phyloP scores from a whole-genome alignment of 2,113 vertebrate species.

The Perca schrenkii region DNA sequence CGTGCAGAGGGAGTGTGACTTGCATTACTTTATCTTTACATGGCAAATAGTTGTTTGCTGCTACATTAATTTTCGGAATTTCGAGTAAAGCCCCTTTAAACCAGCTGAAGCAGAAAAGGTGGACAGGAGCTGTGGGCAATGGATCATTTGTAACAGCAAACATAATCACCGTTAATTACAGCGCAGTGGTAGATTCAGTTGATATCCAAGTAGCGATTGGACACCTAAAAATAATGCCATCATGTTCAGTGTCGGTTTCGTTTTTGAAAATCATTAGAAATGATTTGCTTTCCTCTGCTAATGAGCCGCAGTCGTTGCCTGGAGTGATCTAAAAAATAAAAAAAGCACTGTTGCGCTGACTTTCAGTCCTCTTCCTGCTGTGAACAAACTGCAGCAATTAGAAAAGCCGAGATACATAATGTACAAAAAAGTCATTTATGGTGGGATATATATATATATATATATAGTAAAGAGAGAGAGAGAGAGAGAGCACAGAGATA shows the following conservation, averaged over 20 bases:
- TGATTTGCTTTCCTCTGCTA: slow-evolving; percentile 65
- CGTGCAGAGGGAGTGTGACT: no score
- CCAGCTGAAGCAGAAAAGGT: not conserved
- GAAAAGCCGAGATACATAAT: slow-evolving; percentile 50
- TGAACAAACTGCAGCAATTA: slow-evolving; percentile 77
- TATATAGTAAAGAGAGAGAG: no score
- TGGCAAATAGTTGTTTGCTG: no score
- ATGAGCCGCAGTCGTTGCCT: slow-evolving; percentile 60
- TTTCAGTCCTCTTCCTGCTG: slow-evolving; percentile 55
- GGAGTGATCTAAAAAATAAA: slow-evolving; percentile 40
- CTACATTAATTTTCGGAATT: no score
- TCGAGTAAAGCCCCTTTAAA: no score
- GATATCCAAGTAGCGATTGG: slow-evolving; percentile 8
- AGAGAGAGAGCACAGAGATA: slow-evolving; percentile 9
- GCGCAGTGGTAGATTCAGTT: slow-evolving; percentile 3
- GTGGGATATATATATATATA: slow-evolving; percentile 38
- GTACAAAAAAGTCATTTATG: slow-evolving; percentile 60
- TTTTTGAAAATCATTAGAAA: slow-evolving; percentile 60
- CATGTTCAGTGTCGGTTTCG: slow-evolving; percentile 45
- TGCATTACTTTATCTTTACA: no score
- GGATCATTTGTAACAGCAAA: slow-evolving; percentile 12
- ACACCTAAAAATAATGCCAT: slow-evolving; percentile 43
- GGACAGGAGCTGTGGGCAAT: not conserved
- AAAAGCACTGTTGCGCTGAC: slow-evolving; percentile 36
- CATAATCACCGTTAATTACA: slow-evolving; percentile 8